Conservation (phyloP, 53 echinoderm and acorn worm genomes). For the Patiria pectinifera region DNA sequence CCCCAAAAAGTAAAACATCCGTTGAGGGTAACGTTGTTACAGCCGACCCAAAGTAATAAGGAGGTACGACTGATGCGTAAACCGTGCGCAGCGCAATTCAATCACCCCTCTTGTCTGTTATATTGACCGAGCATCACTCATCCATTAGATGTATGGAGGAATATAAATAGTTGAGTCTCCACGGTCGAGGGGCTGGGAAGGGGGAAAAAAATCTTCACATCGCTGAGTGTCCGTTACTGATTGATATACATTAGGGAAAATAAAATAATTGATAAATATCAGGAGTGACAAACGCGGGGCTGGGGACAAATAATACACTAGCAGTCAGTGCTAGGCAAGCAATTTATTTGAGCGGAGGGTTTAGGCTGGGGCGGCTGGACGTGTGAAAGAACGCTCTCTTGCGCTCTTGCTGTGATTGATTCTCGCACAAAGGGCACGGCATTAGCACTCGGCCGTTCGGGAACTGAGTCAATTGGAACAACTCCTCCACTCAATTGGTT, state of each 20-base stretch:
- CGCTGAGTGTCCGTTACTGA: constrained; percentile 40
- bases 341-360: constrained; percentile 10
- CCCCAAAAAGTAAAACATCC: constrained; percentile 47
- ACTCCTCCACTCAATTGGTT: constrained; percentile 41
- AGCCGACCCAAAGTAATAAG: constrained; percentile 52
- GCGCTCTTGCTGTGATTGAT: constrained; percentile 3
- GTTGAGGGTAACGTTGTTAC: constrained; percentile 39
- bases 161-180: constrained; percentile 53
- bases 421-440: background rate
- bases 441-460: constrained; percentile 27
- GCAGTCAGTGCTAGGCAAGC: constrained; percentile 20
- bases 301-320: constrained; percentile 19
- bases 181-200: background rate
- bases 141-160: constrained; percentile 43
- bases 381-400: constrained; percentile 5
- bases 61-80: background rate
- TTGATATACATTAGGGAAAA: constrained; percentile 52
- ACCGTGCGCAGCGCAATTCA: constrained; percentile 46
- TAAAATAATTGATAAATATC: constrained; percentile 65
- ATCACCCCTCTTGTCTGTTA: constrained; percentile 44
- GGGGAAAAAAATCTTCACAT: background rate
- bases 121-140: constrained; percentile 48
- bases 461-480: constrained; percentile 57
- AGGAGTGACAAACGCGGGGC: constrained; percentile 20
- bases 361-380: background rate